phyloP scores from a whole-genome alignment of 2,113 vertebrate species.

The Ivindomyrus marchei region DNA sequence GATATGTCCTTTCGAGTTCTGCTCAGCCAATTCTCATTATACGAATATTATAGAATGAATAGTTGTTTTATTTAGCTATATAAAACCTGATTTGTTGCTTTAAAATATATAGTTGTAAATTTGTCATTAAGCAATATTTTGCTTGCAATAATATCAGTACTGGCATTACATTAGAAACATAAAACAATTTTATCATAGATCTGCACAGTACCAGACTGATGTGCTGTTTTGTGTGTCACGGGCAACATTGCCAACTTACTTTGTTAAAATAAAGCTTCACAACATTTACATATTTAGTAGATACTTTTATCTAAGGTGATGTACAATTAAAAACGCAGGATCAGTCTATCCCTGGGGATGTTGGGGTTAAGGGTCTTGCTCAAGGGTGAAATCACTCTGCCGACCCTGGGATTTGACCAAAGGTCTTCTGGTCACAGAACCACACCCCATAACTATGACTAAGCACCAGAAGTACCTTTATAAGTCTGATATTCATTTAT shows the following conservation, averaged over 20 bases:
- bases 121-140: neutral
- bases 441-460: neutral
- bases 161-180: neutral
- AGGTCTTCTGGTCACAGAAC: neutral
- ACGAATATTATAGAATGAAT: neutral
- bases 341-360: neutral
- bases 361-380: neutral
- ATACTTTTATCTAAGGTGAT: neutral
- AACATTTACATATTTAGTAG: neutral
- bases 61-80: neutral
- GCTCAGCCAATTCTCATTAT: neutral
- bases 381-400: neutral
- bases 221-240: neutral
- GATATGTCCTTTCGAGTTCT: neutral
- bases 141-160: neutral
- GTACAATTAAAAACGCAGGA: neutral
- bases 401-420: neutral
- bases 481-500: neutral
- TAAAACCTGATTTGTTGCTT: neutral
- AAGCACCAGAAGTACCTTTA: neutral
- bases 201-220: neutral
- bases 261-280: neutral
- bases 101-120: neutral
- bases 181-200: neutral
- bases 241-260: neutral